phyloP scores from a whole-genome alignment of 2,888 invertebrate genomes.

The Drosophila nigritarsus region DNA sequence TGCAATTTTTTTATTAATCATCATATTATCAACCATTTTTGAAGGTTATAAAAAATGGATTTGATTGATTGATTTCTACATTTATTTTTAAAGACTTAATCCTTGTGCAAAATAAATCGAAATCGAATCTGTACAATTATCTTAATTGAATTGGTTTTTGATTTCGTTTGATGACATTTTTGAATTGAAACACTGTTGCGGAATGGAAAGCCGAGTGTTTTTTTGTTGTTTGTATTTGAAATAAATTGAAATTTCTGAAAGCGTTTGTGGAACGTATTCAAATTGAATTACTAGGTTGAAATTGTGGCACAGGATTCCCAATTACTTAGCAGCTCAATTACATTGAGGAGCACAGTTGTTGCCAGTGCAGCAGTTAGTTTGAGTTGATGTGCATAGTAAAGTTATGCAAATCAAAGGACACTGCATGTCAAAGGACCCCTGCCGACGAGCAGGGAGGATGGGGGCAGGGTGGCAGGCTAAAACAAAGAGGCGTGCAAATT shows the following conservation, averaged over 20 bases:
- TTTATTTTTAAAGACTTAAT: background rate
- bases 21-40: background rate
- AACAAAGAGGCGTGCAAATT: constrained; percentile 1
- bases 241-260: no score
- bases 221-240: no score
- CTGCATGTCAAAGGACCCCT: background rate
- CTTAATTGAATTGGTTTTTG: background rate
- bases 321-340: background rate
- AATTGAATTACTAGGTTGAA: no score
- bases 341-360: background rate
- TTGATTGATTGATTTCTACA: background rate
- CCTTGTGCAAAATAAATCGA: background rate
- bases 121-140: background rate
- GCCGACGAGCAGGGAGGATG: background rate
- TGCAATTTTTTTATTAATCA: no score
- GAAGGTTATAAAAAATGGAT: background rate
- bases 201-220: no score
- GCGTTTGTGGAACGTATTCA: no score
- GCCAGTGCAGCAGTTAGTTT: background rate
- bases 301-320: background rate
- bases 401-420: background rate
- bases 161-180: no score
- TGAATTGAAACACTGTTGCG: no score
- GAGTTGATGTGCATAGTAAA: background rate
- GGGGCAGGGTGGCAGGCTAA: background rate